A percentile compares a stretch with the other conserved stretches of the same genome.
Conservation (phyloP, 2,113 vertebrate genomes). For the Sphaerodactylus townsendi region DNA sequence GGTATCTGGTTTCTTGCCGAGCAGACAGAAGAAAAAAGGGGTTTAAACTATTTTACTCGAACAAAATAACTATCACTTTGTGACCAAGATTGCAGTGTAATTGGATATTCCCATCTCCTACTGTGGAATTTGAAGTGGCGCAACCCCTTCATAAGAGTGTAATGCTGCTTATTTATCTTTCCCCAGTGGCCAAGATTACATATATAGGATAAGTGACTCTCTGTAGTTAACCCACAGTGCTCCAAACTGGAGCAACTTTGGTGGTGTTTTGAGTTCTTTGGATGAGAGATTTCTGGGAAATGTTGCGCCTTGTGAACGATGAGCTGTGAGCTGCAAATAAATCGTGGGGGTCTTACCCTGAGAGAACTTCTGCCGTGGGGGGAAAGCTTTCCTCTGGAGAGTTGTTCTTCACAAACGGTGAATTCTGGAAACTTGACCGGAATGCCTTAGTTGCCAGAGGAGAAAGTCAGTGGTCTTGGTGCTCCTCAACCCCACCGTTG, state of each 20-base stretch:
- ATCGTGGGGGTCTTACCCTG: background rate
- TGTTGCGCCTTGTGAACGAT: background rate
- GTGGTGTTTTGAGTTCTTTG: slow-evolving; percentile 33
- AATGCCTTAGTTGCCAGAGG: background rate
- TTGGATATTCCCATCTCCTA: slow-evolving; percentile 58
- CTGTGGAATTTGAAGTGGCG: slow-evolving; percentile 50
- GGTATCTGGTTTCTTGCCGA: background rate
- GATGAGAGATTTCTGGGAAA: slow-evolving; percentile 5
- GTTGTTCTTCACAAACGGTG: background rate
- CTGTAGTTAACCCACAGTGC: slow-evolving; percentile 54
- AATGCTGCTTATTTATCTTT: slow-evolving; percentile 66
- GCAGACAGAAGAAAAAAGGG: slow-evolving; percentile 28
- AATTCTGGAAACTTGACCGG: background rate
- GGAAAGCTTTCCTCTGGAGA: background rate
- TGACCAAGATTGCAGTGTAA: slow-evolving; percentile 60
- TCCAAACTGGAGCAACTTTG: background rate
- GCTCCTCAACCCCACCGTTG: background rate
- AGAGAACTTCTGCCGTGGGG: background rate
- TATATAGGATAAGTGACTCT: slow-evolving; percentile 59
- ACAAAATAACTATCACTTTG: slow-evolving; percentile 52
- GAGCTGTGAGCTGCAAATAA: background rate
- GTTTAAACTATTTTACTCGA: slow-evolving; percentile 53
- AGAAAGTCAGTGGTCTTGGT: background rate
- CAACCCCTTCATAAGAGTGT: slow-evolving; percentile 70
- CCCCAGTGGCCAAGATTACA: slow-evolving; percentile 52